These are phyloP conservation scores for Dunckerocampus dactyliophorus DNA, from an alignment of 2,113 vertebrate genomes.

Conservation along the genomic window DNA sequence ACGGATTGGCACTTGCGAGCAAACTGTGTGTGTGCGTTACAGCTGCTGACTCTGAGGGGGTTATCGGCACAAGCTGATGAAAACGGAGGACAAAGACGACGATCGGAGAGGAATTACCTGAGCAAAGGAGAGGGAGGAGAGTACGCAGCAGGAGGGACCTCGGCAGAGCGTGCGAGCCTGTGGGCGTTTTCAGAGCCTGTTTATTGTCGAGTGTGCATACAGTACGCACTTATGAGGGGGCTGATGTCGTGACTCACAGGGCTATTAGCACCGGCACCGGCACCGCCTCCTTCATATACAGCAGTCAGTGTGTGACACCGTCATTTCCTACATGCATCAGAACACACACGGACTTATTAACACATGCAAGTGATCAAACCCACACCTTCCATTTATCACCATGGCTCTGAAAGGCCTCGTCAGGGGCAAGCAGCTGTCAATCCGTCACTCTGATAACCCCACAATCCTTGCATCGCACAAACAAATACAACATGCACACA, in stretches of 20 bases:
- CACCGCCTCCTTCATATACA: conserved; percentile 21
- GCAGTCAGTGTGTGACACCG: conserved; percentile 13
- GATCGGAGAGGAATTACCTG: conserved; percentile 23
- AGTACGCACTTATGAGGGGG: conserved; percentile 8
- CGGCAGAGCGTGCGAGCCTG: conserved; percentile 8
- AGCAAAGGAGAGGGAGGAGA: conserved; percentile 10
- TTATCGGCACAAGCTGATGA: conserved; percentile 21
- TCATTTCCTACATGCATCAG: conserved; percentile 15
- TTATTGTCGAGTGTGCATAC: conserved; percentile 26
- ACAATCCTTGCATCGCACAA: conserved; percentile 30
- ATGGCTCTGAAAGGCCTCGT: conserved; percentile 21
- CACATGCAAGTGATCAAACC: conserved; percentile 17
- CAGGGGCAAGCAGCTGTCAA: conserved; percentile 44
- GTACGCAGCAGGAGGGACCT: conserved; percentile 17
- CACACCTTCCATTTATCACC: conserved; percentile 31
- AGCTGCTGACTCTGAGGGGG: conserved; percentile 1
- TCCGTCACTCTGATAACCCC: conserved; percentile 46
- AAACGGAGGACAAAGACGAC: conserved; percentile 11
- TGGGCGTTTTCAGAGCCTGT: conserved; percentile 37
- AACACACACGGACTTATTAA: conserved; percentile 7
- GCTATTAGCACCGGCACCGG: conserved; percentile 27
- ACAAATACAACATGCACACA: no score
- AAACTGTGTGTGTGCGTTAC: neutral
- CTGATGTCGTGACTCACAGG: conserved; percentile 49
- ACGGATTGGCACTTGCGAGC: no score